phyloP scores from a whole-genome alignment of 1,140 invertebrate species.

The Cotesia typhae region DNA sequence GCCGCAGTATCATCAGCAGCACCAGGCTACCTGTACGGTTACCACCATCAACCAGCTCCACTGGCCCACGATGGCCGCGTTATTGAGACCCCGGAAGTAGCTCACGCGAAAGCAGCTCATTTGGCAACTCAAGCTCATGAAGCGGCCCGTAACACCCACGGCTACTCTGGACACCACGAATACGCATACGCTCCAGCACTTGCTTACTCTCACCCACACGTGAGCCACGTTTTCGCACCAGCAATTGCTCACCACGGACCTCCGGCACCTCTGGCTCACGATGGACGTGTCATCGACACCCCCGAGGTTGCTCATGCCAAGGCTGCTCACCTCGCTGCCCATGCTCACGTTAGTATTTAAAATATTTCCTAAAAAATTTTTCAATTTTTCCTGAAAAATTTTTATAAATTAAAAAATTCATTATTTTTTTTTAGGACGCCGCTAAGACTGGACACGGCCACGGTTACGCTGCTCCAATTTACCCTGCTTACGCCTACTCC shows the following conservation, averaged over 20 bases:
- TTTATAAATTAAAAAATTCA: no score
- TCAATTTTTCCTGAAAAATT: no score
- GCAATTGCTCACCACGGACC: constrained; percentile 21
- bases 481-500: constrained; percentile 51
- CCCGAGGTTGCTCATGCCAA: constrained; percentile 69
- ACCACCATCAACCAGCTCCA: constrained; percentile 51
- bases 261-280: constrained; percentile 47
- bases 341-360: constrained; percentile 38
- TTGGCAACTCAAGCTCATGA: constrained; percentile 65
- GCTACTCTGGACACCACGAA: background rate
- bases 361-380: no score
- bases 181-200: constrained; percentile 18
- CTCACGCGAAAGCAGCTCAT: constrained; percentile 70
- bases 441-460: constrained; percentile 47
- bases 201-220: constrained; percentile 12
- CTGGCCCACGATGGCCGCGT: constrained; percentile 67
- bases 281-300: constrained; percentile 67
- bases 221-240: constrained; percentile 3
- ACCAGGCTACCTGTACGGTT: constrained; percentile 47
- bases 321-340: constrained; percentile 65
- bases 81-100: constrained; percentile 71
- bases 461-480: constrained; percentile 48
- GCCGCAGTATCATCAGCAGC: constrained; percentile 36
- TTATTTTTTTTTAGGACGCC: constrained; percentile 44
- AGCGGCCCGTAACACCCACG: constrained; percentile 3